These are phyloP conservation scores for Laticauda laticaudata DNA, from an alignment of 2,113 vertebrate genomes.

Conservation along the genomic window DNA sequence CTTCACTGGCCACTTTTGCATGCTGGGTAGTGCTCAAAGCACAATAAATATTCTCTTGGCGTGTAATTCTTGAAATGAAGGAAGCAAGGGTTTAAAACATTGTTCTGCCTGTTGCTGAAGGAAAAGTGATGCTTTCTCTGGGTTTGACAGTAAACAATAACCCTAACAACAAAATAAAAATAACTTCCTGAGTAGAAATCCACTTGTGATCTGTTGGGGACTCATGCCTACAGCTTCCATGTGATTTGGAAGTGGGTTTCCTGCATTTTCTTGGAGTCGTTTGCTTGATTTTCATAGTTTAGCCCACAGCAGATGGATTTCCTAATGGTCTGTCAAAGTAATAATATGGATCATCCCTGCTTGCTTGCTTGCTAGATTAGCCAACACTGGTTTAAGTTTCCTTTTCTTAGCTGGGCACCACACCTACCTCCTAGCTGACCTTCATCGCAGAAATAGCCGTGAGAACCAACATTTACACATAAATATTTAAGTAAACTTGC, in stretches of 20 bases:
- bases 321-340: neutral
- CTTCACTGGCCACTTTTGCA: neutral
- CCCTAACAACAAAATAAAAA: neutral
- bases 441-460: too few relatives aligned
- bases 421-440: neutral
- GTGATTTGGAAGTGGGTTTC: neutral
- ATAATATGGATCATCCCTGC: neutral
- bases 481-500: too few relatives aligned
- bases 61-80: neutral
- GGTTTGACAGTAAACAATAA: neutral
- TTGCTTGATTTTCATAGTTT: neutral
- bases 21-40: neutral
- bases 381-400: neutral
- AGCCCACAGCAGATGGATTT: neutral
- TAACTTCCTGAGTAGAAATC: neutral
- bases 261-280: neutral
- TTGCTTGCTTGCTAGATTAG: neutral
- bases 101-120: neutral
- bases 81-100: neutral
- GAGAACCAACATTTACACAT: too few relatives aligned
- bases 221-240: neutral
- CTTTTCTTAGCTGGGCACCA: neutral
- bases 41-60: neutral
- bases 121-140: neutral
- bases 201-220: neutral